Evolutionary conservation across 2,797 vertebrate species (phyloP).

Genomic region (Bradypodion pumilum): DNA sequence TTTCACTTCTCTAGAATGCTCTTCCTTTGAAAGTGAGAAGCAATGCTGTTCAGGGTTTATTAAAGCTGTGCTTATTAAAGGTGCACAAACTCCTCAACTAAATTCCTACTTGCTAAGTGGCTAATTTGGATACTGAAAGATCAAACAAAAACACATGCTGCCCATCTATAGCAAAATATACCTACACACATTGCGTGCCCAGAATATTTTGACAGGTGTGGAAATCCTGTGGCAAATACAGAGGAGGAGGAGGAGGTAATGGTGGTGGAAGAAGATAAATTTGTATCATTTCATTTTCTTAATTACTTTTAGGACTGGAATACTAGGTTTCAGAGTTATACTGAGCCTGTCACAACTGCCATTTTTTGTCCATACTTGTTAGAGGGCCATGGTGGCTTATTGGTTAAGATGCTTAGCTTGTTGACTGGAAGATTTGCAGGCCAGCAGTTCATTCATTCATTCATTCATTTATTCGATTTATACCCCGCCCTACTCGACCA

Average conservation of each 20-base stretch:
- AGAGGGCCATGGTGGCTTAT: too few relatives aligned
- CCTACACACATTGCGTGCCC: slow-evolving; percentile 8
- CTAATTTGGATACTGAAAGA: slow-evolving; percentile 8
- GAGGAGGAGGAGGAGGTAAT: too few relatives aligned
- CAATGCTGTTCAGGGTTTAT: not conserved
- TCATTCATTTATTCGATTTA: too few relatives aligned
- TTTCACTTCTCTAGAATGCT: not conserved
- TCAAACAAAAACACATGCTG: not conserved
- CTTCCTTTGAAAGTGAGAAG: slow-evolving; percentile 20
- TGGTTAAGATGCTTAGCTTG: too few relatives aligned
- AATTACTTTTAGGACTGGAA: not conserved
- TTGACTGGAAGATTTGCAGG: too few relatives aligned
- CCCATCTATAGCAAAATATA: not conserved
- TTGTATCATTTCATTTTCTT: not conserved
- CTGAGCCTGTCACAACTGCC: not conserved
- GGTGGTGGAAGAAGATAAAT: not conserved
- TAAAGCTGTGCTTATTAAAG: slow-evolving; percentile 8
- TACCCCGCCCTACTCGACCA: too few relatives aligned
- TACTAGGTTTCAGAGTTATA: not conserved
- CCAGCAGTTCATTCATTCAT: too few relatives aligned
- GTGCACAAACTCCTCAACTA: slow-evolving; percentile 3
- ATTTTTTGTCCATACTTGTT: too few relatives aligned
- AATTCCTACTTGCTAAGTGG: slow-evolving; percentile 28
- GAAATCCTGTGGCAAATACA: not conserved
- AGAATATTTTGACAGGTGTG: slow-evolving; percentile 10